A percentile compares a stretch with the other conserved stretches of the same genome.
These are phyloP conservation scores for Chelon labrosus DNA, from an alignment of 2,797 vertebrate species.

Conservation along the genomic window DNA sequence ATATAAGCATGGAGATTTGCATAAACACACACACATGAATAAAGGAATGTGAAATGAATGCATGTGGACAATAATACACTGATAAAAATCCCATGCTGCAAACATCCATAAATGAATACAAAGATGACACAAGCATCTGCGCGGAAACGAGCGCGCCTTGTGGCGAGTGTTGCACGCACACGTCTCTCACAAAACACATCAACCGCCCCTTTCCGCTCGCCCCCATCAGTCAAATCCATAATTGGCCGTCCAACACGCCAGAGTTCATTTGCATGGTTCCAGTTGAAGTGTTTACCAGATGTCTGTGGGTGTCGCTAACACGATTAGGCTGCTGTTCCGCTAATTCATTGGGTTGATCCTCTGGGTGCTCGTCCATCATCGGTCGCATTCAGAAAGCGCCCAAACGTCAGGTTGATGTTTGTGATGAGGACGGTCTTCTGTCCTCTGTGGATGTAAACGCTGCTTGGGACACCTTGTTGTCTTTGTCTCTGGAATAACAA, in stretches of 20 bases:
- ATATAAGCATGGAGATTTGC: not conserved
- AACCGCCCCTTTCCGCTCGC: constrained; percentile 11
- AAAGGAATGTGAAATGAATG: not conserved
- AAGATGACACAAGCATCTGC: constrained; percentile 7
- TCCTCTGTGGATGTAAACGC: not conserved
- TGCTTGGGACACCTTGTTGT: not conserved
- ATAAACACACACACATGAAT: not conserved
- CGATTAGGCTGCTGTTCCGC: constrained; percentile 67
- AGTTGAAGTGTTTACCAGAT: constrained; percentile 79
- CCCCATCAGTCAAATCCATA: constrained; percentile 74
- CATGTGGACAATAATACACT: not conserved
- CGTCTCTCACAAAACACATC: constrained; percentile 4
- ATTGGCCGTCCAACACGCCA: constrained; percentile 73
- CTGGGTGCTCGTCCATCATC: constrained; percentile 56
- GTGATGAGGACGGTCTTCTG: not conserved
- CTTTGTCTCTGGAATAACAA: not conserved
- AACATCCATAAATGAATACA: constrained; percentile 16
- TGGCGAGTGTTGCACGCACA: constrained; percentile 2
- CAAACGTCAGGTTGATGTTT: constrained; percentile 23
- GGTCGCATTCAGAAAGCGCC: constrained; percentile 19
- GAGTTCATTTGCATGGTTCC: constrained; percentile 76
- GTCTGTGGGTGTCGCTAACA: constrained; percentile 71
- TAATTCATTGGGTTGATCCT: constrained; percentile 69
- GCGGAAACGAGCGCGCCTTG: not conserved
- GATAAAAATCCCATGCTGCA: not conserved